These are phyloP conservation scores for Cheilosia urbana DNA, from an alignment of 2,888 invertebrate species.

Conservation along the genomic window DNA sequence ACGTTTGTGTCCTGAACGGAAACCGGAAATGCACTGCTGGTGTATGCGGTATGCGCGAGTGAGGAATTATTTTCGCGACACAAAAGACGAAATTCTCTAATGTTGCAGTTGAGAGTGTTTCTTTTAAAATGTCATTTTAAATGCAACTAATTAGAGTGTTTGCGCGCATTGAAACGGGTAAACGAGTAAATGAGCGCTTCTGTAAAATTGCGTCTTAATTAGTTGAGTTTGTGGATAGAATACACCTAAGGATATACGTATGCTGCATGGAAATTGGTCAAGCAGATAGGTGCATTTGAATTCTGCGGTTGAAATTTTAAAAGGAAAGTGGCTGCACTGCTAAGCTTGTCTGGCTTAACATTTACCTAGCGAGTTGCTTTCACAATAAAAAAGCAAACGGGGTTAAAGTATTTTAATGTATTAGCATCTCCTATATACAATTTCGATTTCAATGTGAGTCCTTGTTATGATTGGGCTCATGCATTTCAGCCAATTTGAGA, in stretches of 20 bases:
- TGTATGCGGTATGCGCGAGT: neutral
- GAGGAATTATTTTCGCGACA: neutral
- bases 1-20: conserved; percentile 25
- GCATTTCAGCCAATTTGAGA: too few relatives aligned
- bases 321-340: too few relatives aligned
- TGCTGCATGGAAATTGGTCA: neutral
- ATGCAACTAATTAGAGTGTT: conserved; percentile 28
- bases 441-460: too few relatives aligned
- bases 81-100: conserved; percentile 8
- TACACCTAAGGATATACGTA: neutral
- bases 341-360: too few relatives aligned
- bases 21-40: conserved; percentile 4
- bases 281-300: too few relatives aligned
- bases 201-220: conserved; percentile 10
- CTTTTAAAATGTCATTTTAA: conserved; percentile 3
- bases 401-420: too few relatives aligned
- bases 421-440: too few relatives aligned
- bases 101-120: neutral
- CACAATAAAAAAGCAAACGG: too few relatives aligned
- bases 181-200: neutral
- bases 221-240: neutral
- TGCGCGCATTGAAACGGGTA: neutral
- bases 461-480: too few relatives aligned
- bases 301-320: too few relatives aligned
- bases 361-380: too few relatives aligned